Evolutionary conservation across 2,113 vertebrate species (phyloP).

Genomic region (Microtus oregoni): DNA sequence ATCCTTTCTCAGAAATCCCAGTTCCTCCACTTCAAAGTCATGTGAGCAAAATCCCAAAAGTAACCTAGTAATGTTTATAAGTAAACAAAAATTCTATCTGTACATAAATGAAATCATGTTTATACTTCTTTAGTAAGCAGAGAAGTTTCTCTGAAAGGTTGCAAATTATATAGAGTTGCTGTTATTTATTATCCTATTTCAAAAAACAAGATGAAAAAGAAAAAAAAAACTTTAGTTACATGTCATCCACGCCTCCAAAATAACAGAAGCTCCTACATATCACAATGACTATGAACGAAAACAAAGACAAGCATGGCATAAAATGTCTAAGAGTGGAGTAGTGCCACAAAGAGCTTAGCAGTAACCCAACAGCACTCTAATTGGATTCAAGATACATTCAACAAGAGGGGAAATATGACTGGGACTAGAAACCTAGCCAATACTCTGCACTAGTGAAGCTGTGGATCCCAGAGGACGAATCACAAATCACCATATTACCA

Average conservation of each 20-base stretch:
- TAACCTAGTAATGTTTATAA: neutral
- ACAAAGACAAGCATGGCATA: neutral
- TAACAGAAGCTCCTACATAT: neutral
- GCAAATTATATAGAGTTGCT: neutral
- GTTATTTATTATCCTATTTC: neutral
- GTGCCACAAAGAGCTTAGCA: neutral
- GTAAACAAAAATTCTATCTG: neutral
- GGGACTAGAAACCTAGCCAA: neutral
- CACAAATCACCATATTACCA: neutral
- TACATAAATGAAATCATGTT: conserved; percentile 30
- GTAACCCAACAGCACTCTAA: neutral
- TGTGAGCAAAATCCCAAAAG: neutral
- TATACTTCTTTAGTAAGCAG: neutral
- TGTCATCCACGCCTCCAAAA: neutral
- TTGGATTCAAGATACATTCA: neutral
- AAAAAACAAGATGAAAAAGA: neutral
- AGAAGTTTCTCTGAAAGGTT: neutral
- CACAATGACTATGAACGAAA: neutral
- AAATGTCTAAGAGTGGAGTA: neutral
- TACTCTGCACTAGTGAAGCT: neutral
- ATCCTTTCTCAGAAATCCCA: conserved; percentile 2
- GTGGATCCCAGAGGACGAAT: neutral
- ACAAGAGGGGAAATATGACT: neutral
- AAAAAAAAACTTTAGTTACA: neutral
- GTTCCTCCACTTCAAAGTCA: neutral